A percentile compares a stretch with the other conserved stretches of the same genome.
Evolutionary conservation across 2,113 vertebrate species (phyloP).

Genomic region (Melanostigma gelatinosum): DNA sequence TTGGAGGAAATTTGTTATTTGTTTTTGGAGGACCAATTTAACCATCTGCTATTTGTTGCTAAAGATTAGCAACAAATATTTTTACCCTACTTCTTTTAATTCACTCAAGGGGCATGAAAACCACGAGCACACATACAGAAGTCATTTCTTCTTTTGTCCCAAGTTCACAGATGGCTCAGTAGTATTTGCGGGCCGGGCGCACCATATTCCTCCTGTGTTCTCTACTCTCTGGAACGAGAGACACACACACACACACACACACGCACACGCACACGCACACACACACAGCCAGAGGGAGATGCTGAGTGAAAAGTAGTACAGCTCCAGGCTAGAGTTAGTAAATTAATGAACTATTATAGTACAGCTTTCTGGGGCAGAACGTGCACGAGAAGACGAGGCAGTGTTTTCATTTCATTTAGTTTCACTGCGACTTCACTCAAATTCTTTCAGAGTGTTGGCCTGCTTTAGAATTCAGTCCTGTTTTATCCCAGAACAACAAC

Average conservation of each 20-base stretch:
- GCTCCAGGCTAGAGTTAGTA: constrained; percentile 60
- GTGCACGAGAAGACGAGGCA: constrained; percentile 11
- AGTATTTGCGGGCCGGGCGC: constrained; percentile 57
- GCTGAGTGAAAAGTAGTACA: constrained; percentile 52
- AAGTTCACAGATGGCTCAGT: constrained; percentile 65
- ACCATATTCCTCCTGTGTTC: constrained; percentile 43
- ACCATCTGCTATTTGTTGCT: too few species aligned
- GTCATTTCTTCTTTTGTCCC: constrained; percentile 13
- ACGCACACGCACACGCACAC: too few species aligned
- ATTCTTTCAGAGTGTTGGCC: not conserved
- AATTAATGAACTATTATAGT: constrained; percentile 67
- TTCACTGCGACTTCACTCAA: constrained; percentile 11
- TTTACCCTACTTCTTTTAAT: not conserved
- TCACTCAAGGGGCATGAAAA: not conserved
- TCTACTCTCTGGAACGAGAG: not conserved
- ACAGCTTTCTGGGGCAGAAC: constrained; percentile 59
- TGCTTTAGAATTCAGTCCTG: not conserved
- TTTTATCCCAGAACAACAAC: not conserved
- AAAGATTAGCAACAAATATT: too few species aligned
- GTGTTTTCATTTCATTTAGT: constrained; percentile 14
- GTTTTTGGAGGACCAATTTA: too few species aligned
- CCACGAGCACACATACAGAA: not conserved
- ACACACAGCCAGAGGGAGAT: constrained; percentile 16
- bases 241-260: not conserved
- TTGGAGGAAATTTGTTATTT: too few species aligned